These are phyloP conservation scores for Siniperca scherzeri DNA, from an alignment of 2,797 vertebrate genomes.

Conservation along the genomic window DNA sequence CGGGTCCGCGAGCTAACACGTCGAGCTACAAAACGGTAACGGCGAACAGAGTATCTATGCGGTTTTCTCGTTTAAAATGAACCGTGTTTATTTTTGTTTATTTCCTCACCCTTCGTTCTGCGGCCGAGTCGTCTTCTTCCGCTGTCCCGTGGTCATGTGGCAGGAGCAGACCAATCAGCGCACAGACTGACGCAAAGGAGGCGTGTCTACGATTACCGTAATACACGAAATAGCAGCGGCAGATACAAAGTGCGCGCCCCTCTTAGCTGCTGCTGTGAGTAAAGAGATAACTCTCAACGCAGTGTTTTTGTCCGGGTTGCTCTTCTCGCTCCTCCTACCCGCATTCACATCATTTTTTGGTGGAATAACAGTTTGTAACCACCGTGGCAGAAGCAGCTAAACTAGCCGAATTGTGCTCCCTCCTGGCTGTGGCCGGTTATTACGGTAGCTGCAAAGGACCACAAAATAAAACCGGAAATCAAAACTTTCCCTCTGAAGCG, in stretches of 20 bases:
- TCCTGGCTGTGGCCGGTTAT: not conserved
- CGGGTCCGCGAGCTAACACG: not conserved
- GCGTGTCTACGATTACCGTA: conserved; percentile 36
- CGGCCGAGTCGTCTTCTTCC: conserved; percentile 70
- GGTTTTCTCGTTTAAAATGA: not conserved
- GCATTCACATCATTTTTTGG: accelerated
- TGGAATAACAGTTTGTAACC: accelerated
- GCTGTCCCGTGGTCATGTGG: conserved; percentile 66
- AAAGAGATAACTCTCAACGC: accelerated
- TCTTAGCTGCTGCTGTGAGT: too few relatives aligned
- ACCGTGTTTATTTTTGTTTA: conserved; percentile 68
- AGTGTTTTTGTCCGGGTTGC: accelerated
- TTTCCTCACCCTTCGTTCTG: conserved; percentile 78
- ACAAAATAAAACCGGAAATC: not conserved
- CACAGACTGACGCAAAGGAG: accelerated
- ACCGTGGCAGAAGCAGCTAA: accelerated
- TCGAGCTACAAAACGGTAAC: accelerated
- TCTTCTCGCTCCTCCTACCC: accelerated
- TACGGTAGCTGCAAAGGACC: not conserved
- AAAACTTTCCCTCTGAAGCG: too few relatives aligned
- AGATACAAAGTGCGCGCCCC: accelerated
- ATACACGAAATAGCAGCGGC: not conserved
- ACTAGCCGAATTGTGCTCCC: not conserved
- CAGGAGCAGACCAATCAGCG: conserved; percentile 45
- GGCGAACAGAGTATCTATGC: accelerated